phyloP scores from a whole-genome alignment of 2,888 invertebrate genomes.

The Pandemis cinnamomeana region DNA sequence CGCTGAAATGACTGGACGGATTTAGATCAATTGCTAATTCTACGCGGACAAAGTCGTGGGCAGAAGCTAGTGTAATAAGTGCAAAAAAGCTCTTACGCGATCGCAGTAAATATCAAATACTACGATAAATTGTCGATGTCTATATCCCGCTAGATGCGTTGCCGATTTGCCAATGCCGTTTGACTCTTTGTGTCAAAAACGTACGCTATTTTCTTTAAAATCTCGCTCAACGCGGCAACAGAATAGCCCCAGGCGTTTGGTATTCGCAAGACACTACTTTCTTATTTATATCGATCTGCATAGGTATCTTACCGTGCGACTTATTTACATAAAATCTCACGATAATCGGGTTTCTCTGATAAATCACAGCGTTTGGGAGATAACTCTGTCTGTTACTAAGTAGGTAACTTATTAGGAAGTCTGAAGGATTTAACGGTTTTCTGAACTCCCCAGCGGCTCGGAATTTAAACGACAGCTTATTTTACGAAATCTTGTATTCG shows the following conservation, averaged over 20 bases:
- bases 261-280: slow-evolving; percentile 24
- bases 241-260: slow-evolving; percentile 19
- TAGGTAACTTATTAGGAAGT: slow-evolving; percentile 28
- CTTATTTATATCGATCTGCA: slow-evolving; percentile 30
- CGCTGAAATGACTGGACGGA: no score
- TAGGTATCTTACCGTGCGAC: slow-evolving; percentile 20
- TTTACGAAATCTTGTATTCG: slow-evolving; percentile 2
- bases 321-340: slow-evolving; percentile 33
- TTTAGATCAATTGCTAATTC: no score
- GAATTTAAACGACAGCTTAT: slow-evolving; percentile 17
- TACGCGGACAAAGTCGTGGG: no score
- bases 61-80: no score
- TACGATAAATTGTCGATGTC: no score
- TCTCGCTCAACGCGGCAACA: not conserved
- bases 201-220: not conserved
- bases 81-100: no score
- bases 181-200: not conserved
- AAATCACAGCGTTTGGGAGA: slow-evolving; percentile 23
- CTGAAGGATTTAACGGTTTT: slow-evolving; percentile 21
- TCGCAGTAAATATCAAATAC: no score
- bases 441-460: slow-evolving; percentile 10
- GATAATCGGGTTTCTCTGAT: slow-evolving; percentile 29
- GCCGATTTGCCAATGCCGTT: no score
- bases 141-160: no score
- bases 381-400: slow-evolving; percentile 27